A percentile compares a stretch with the other conserved stretches of the same genome.
Conservation (phyloP, 2,113 vertebrate genomes). For the Mystacornis crossleyi region DNA sequence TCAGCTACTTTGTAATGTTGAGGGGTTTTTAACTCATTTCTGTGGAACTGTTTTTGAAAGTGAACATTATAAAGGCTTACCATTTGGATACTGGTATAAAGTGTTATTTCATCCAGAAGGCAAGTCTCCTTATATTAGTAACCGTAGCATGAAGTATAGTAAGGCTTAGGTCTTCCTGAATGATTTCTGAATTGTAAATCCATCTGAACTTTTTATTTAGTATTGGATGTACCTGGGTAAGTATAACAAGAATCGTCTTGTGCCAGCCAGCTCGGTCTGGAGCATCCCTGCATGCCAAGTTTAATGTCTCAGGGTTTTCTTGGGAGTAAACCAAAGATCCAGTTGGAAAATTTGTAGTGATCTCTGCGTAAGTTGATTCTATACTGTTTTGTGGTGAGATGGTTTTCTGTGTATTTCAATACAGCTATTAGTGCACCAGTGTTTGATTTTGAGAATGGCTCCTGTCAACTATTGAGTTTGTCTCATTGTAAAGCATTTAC, state of each 20-base stretch:
- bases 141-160: neutral
- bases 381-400: neutral
- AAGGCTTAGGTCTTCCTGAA: neutral
- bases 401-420: neutral
- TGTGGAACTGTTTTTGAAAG: neutral
- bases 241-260: neutral
- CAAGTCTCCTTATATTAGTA: neutral
- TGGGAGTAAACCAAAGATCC: neutral
- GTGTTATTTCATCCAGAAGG: neutral
- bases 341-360: neutral
- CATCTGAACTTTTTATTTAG: neutral
- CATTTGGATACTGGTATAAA: neutral
- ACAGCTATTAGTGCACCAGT: neutral
- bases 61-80: neutral
- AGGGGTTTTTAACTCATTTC: accelerated
- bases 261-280: neutral
- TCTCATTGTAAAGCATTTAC: neutral
- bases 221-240: neutral
- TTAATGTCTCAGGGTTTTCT: neutral
- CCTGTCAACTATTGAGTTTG: neutral
- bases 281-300: neutral
- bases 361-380: neutral
- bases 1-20: neutral
- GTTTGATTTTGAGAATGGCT: neutral
- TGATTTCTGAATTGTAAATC: neutral